phyloP scores from a whole-genome alignment of 1,140 invertebrate species.

The Caenorhabditis remanei region DNA sequence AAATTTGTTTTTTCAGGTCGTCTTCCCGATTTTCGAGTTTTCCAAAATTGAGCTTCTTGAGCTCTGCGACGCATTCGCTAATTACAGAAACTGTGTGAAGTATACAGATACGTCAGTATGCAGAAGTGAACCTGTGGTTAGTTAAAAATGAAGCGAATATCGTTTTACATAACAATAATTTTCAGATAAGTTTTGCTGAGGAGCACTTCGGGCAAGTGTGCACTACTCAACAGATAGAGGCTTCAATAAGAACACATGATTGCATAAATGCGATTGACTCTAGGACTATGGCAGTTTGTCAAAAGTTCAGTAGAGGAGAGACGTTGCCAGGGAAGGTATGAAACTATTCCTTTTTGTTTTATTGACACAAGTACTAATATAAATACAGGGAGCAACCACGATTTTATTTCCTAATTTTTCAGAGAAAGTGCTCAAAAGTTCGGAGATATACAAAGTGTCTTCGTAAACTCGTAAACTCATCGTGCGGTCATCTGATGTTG shows the following conservation, averaged over 20 bases:
- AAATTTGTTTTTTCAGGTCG: neutral
- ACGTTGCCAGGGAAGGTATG: slow-evolving; percentile 11
- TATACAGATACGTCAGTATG: neutral
- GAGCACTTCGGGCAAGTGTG: slow-evolving; percentile 41
- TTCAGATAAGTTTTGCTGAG: slow-evolving; percentile 39
- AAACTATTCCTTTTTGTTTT: neutral
- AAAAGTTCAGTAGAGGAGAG: slow-evolving; percentile 19
- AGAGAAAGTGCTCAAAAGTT: slow-evolving; percentile 45
- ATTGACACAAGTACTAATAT: neutral
- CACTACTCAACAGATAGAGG: slow-evolving; percentile 32
- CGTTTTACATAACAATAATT: neutral
- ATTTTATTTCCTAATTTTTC: neutral
- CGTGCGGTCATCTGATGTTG: slow-evolving; percentile 32
- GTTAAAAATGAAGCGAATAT: neutral
- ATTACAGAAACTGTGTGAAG: slow-evolving; percentile 19
- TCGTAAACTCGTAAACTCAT: neutral
- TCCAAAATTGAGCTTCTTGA: slow-evolving; percentile 35
- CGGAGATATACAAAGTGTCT: slow-evolving; percentile 28
- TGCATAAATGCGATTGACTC: slow-evolving; percentile 32
- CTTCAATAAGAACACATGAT: slow-evolving; percentile 25
- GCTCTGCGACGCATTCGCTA: slow-evolving; percentile 10
- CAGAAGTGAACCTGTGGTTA: slow-evolving; percentile 15
- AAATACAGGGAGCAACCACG: no score
- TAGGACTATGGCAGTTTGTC: neutral
- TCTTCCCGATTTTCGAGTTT: slow-evolving; percentile 41